Evolutionary conservation across 2,797 vertebrate genomes (phyloP).

Genomic region (Etheostoma perlongum): DNA sequence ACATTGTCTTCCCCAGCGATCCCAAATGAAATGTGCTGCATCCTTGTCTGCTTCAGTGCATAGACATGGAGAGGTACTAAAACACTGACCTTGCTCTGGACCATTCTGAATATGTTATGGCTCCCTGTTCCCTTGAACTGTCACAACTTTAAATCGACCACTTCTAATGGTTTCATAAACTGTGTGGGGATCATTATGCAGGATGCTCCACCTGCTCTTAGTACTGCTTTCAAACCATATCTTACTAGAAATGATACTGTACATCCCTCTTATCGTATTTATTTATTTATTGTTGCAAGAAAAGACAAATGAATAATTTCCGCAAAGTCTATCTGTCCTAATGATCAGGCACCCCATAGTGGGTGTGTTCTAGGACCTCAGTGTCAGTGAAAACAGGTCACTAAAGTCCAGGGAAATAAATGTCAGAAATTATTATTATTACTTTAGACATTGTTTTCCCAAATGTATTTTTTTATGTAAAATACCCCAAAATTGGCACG

Average conservation of each 20-base stretch:
- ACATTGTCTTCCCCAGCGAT: conserved; percentile 78
- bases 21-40: conserved; percentile 82
- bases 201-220: conserved; percentile 53
- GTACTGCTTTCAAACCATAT: conserved; percentile 44
- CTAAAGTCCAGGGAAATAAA: conserved; percentile 15
- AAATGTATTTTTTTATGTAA: not conserved
- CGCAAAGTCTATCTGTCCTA: conserved; percentile 25
- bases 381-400: conserved; percentile 60
- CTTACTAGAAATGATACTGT: conserved; percentile 6
- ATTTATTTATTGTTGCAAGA: conserved; percentile 31
- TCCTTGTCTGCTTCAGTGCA: conserved; percentile 78
- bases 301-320: conserved; percentile 32
- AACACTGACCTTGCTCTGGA: conserved; percentile 82
- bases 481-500: not conserved
- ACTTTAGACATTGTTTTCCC: not conserved
- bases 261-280: conserved; percentile 6
- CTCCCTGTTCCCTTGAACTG: conserved; percentile 85
- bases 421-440: not conserved
- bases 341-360: conserved; percentile 46
- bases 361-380: conserved; percentile 59
- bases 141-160: conserved; percentile 84
- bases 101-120: conserved; percentile 85
- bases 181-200: conserved; percentile 52
- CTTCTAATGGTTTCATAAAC: conserved; percentile 82
- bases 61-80: conserved; percentile 79